Percentiles rank a stretch among this genome's conserved stretches.
These are phyloP conservation scores for Rutilus rutilus DNA, from an alignment of 2,113 vertebrate genomes.

Conservation along the genomic window DNA sequence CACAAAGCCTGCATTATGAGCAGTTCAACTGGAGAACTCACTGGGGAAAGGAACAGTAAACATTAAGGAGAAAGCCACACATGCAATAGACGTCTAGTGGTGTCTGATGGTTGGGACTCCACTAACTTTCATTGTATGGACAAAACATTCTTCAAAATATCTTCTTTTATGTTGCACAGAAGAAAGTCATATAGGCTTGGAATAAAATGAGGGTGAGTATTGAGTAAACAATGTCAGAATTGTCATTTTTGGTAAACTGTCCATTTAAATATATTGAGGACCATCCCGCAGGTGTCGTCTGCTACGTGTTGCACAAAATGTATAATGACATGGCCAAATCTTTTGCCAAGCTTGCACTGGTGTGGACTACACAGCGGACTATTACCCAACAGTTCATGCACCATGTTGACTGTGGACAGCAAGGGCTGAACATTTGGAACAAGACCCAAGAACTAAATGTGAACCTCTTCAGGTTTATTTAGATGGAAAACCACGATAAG, in stretches of 20 bases:
- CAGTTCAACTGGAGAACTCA: constrained; percentile 95
- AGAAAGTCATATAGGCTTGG: not conserved
- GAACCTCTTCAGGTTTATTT: not conserved
- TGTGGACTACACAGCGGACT: not conserved
- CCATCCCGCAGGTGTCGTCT: not conserved
- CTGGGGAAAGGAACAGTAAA: constrained; percentile 72
- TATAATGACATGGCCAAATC: not conserved
- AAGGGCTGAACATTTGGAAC: not conserved
- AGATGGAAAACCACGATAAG: not conserved
- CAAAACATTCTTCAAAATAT: not conserved
- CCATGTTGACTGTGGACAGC: not conserved
- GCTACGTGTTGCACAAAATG: not conserved
- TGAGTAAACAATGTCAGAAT: not conserved
- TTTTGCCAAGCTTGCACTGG: not conserved
- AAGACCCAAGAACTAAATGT: not conserved
- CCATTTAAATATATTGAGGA: not conserved
- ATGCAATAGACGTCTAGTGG: not conserved
- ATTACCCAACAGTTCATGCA: not conserved
- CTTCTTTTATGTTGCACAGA: not conserved
- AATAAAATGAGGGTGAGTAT: not conserved
- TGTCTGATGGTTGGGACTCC: not conserved
- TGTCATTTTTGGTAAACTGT: not conserved
- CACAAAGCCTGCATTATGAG: constrained; percentile 97
- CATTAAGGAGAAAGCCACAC: not conserved
- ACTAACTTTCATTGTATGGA: not conserved